Conservation (phyloP, 2,888 invertebrate species). For the Metopia argyrocephala region DNA sequence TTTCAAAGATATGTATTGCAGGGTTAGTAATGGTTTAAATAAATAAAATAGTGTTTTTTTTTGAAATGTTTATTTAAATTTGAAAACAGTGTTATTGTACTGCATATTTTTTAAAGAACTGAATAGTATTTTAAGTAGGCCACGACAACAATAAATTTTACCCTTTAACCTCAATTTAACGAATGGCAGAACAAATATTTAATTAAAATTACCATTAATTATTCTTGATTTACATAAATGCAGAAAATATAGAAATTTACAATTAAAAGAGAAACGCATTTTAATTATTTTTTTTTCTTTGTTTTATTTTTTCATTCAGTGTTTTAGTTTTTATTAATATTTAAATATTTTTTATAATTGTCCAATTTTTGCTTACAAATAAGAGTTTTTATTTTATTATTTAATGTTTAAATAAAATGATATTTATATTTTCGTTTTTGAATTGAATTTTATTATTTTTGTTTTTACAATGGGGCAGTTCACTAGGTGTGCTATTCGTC, state of each 20-base stretch:
- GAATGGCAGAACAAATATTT: background rate
- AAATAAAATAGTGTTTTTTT: too few species aligned
- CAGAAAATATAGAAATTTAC: too few species aligned
- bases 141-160: background rate
- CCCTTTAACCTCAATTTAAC: background rate
- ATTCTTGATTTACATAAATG: background rate
- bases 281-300: background rate
- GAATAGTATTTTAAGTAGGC: too few species aligned
- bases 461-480: background rate
- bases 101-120: too few species aligned
- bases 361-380: background rate
- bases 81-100: too few species aligned
- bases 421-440: slow-evolving; percentile 19
- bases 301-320: background rate
- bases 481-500: too few species aligned
- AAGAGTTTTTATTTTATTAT: background rate
- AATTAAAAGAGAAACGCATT: background rate
- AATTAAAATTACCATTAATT: background rate
- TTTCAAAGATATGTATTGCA: too few species aligned
- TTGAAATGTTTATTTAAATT: too few species aligned
- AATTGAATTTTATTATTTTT: background rate
- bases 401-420: slow-evolving; percentile 33
- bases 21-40: too few species aligned
- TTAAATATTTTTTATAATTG: background rate
- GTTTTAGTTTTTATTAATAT: too few species aligned